Percentiles rank a stretch among this genome's conserved stretches.
Conservation (phyloP, 2,888 invertebrate species). For the Xylota segnis region DNA sequence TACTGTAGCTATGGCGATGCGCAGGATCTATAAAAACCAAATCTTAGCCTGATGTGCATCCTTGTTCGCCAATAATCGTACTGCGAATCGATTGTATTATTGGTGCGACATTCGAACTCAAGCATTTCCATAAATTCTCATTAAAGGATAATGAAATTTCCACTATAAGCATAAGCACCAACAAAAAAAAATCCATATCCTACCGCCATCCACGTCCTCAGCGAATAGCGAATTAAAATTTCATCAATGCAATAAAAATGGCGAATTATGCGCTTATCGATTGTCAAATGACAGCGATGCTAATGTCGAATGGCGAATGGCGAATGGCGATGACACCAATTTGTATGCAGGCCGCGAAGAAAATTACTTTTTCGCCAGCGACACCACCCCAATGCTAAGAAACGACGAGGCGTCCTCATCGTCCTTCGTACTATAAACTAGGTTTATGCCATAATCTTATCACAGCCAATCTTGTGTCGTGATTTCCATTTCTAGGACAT, state of each 20-base stretch:
- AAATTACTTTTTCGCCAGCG: constrained; percentile 72
- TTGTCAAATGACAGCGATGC: constrained; percentile 52
- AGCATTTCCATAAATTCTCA: neutral
- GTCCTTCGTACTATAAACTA: constrained; percentile 62
- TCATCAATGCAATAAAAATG: constrained; percentile 64
- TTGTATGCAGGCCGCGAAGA: constrained; percentile 73
- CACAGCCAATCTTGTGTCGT: constrained; percentile 67
- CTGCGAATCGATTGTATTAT: no score
- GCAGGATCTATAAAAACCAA: no score
- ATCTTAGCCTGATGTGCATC: no score
- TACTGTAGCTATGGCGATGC: no score
- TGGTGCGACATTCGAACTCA: no score
- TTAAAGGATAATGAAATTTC: neutral
- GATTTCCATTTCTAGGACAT: constrained; percentile 70
- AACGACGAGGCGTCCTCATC: constrained; percentile 55
- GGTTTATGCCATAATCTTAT: constrained; percentile 76
- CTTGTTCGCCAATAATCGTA: neutral
- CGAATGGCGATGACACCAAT: constrained; percentile 68
- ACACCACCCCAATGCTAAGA: neutral
- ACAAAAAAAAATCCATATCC: neutral
- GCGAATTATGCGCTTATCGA: constrained; percentile 69
- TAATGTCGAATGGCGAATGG: no score
- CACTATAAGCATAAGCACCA: neutral
- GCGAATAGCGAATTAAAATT: constrained; percentile 57
- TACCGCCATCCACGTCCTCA: neutral